phyloP scores from a whole-genome alignment of 2,888 invertebrate genomes.

The Cerceris ruficornis region DNA sequence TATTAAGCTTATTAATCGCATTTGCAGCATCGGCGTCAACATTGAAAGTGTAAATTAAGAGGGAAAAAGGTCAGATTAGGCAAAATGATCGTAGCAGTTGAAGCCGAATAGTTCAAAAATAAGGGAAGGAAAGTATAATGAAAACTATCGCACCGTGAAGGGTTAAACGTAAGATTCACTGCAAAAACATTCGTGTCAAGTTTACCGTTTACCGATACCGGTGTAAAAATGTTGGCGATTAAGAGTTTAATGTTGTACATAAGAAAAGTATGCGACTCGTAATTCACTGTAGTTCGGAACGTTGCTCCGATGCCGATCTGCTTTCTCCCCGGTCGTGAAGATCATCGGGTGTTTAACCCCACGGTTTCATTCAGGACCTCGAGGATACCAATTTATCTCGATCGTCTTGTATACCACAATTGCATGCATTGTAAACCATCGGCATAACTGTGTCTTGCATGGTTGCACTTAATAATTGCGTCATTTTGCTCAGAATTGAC shows the following conservation, averaged over 20 bases:
- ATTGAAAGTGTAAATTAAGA: no score
- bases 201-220: no score
- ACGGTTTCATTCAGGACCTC: constrained; percentile 12
- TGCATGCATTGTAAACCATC: constrained; percentile 21
- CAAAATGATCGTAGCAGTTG: no score
- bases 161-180: no score
- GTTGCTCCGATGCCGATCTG: constrained; percentile 20
- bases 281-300: background rate
- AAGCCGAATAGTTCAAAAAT: no score
- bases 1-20: no score
- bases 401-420: constrained; percentile 3
- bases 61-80: no score
- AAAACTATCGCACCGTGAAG: no score
- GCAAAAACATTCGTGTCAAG: no score
- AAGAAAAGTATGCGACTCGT: background rate
- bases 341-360: constrained; percentile 22
- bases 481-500: constrained; percentile 19
- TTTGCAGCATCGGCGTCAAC: no score
- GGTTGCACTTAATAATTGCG: constrained; percentile 32
- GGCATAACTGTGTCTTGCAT: constrained; percentile 24
- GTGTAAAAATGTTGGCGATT: background rate
- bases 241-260: background rate
- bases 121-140: no score
- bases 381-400: constrained; percentile 8
- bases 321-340: constrained; percentile 14